Evolutionary conservation across 2,888 invertebrate species (phyloP).

Genomic region (Schrankia costaestrigalis): DNA sequence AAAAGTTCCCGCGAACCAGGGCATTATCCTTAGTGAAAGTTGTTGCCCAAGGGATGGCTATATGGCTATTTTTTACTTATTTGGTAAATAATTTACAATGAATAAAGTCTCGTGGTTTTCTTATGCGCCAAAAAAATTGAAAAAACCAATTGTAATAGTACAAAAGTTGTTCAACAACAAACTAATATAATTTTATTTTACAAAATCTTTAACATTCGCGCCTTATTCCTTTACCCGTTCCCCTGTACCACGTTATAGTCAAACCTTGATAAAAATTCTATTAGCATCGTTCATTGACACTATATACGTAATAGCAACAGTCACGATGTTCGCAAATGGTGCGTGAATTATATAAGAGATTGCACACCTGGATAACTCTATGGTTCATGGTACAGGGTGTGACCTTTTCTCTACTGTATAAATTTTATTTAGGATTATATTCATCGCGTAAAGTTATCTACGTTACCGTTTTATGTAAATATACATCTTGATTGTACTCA

Average conservation of each 20-base stretch:
- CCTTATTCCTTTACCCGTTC: too few species aligned
- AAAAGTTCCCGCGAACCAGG: too few species aligned
- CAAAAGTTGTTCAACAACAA: too few species aligned
- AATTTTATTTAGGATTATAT: slow-evolving; percentile 34
- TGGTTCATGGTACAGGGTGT: slow-evolving; percentile 30
- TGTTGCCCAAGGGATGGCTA: too few species aligned
- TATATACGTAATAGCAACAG: slow-evolving; percentile 37
- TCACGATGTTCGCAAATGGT: slow-evolving; percentile 51
- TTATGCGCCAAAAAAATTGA: too few species aligned
- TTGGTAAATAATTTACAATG: too few species aligned
- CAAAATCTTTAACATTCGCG: too few species aligned
- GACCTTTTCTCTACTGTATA: slow-evolving; percentile 24
- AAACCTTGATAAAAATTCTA: slow-evolving; percentile 24
- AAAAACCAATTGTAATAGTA: too few species aligned
- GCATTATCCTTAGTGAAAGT: too few species aligned
- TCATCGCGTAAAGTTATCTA: slow-evolving; percentile 25
- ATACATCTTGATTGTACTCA: slow-evolving; percentile 23
- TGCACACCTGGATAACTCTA: slow-evolving; percentile 37
- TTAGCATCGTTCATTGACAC: slow-evolving; percentile 27
- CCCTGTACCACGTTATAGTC: slow-evolving; percentile 3
- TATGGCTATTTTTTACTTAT: too few species aligned
- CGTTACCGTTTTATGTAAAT: slow-evolving; percentile 24
- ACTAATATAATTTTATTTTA: too few species aligned
- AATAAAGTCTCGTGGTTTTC: too few species aligned
- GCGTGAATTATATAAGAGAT: slow-evolving; percentile 60